Conservation (phyloP, 2,113 vertebrate species). For the Melanocharis versteri region DNA sequence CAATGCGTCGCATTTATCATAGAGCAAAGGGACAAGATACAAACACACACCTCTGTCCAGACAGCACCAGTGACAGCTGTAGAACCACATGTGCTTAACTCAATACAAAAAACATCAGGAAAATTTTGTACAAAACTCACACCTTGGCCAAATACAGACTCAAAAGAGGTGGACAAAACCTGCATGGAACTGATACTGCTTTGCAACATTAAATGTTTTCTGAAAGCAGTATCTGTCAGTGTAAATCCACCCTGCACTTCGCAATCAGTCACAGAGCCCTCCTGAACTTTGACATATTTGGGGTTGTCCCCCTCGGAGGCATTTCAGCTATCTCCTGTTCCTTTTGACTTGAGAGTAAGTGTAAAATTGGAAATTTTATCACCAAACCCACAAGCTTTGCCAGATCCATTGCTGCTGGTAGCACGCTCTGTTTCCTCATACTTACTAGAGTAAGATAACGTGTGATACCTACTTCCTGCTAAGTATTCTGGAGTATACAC, state of each 20-base stretch:
- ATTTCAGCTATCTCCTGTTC: background rate
- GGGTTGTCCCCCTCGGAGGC: background rate
- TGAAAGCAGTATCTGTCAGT: background rate
- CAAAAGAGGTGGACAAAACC: background rate
- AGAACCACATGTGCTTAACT: background rate
- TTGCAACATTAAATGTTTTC: background rate
- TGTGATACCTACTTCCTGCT: background rate
- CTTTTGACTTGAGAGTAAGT: background rate
- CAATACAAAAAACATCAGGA: background rate
- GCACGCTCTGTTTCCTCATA: background rate
- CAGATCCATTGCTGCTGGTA: background rate
- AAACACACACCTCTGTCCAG: background rate
- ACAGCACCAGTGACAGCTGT: background rate
- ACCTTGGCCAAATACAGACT: background rate
- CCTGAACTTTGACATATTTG: background rate
- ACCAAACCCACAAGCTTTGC: background rate
- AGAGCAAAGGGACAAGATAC: background rate
- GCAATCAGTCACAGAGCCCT: background rate
- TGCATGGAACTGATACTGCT: background rate
- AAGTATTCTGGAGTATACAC: background rate
- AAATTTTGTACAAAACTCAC: background rate
- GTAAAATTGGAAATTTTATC: background rate
- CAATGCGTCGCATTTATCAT: background rate
- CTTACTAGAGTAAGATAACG: background rate
- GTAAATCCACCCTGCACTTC: background rate